phyloP scores from a whole-genome alignment of 2,888 invertebrate species.

The Capitulum mitella region DNA sequence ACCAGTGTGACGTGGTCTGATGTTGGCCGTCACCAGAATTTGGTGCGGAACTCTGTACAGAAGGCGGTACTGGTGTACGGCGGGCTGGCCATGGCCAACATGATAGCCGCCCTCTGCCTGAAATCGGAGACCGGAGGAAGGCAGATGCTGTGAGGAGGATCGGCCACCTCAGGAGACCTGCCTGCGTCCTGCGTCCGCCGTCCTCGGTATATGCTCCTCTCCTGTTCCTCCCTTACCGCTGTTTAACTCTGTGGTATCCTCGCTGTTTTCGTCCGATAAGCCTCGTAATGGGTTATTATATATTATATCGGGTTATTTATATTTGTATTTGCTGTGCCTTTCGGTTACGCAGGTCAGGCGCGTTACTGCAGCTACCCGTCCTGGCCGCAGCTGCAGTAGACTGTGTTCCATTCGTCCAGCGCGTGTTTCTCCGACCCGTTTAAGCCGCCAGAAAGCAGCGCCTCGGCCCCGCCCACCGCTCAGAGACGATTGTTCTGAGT shows the following conservation, averaged over 20 bases:
- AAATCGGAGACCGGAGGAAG: slow-evolving; percentile 74
- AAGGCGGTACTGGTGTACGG: slow-evolving; percentile 52
- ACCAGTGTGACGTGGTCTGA: no score
- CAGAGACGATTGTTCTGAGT: no score
- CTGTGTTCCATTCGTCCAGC: no score
- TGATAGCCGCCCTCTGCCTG: slow-evolving; percentile 54
- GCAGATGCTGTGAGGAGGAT: slow-evolving; percentile 29
- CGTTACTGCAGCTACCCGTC: background rate
- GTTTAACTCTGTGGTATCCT: no score
- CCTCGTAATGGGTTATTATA: no score
- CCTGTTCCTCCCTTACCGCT: no score
- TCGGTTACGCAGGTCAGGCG: background rate
- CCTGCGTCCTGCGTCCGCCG: background rate
- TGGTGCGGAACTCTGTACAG: slow-evolving; percentile 63
- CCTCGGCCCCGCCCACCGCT: no score
- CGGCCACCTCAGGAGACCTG: no score
- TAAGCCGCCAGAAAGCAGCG: no score
- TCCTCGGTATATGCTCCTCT: background rate
- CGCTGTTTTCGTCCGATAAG: no score
- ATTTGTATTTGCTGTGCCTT: background rate
- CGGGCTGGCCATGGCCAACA: slow-evolving; percentile 41
- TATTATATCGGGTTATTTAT: no score
- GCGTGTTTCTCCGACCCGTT: no score
- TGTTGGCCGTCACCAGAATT: slow-evolving; percentile 59
- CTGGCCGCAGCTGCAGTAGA: background rate